Conservation (phyloP, 1,140 invertebrate species). For the Drosophila nebulosa region DNA sequence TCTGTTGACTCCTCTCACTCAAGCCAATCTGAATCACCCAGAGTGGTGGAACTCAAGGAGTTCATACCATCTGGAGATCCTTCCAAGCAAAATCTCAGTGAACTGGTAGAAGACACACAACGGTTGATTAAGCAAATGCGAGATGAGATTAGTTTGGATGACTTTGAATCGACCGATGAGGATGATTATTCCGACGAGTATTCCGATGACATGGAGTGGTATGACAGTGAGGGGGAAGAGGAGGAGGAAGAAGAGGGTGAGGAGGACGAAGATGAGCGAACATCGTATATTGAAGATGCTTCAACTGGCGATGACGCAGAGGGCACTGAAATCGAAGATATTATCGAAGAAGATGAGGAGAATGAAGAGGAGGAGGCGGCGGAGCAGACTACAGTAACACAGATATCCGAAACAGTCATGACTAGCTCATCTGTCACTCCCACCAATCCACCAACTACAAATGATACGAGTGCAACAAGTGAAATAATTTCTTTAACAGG, state of each 20-base stretch:
- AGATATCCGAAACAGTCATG: conserved; percentile 37
- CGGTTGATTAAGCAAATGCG: conserved; percentile 84
- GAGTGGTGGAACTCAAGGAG: conserved; percentile 45
- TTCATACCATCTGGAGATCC: conserved; percentile 72
- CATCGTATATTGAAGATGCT: conserved; percentile 50
- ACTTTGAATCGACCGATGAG: conserved; percentile 82
- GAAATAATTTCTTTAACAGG: conserved; percentile 52
- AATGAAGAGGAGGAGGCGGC: conserved; percentile 23
- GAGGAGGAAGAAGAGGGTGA: conserved; percentile 59
- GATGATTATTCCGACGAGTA: conserved; percentile 82
- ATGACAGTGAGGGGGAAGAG: conserved; percentile 81
- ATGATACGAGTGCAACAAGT: conserved; percentile 16
- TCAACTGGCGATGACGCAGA: conserved; percentile 53
- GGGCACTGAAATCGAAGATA: conserved; percentile 62
- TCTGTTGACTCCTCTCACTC: conserved; percentile 49
- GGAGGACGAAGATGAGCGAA: conserved; percentile 54
- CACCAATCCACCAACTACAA: conserved; percentile 40
- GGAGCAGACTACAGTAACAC: not conserved
- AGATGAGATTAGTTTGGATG: conserved; percentile 84
- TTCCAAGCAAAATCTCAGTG: conserved; percentile 82
- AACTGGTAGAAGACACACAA: conserved; percentile 84
- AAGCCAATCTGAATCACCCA: conserved; percentile 33
- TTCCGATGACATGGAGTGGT: conserved; percentile 82
- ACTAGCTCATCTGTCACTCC: conserved; percentile 52
- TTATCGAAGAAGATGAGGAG: conserved; percentile 51